A percentile compares a stretch with the other conserved stretches of the same genome.
These are phyloP conservation scores for Acrossocheilus wenchowensis DNA, from an alignment of 2,797 vertebrate genomes.

Conservation along the genomic window DNA sequence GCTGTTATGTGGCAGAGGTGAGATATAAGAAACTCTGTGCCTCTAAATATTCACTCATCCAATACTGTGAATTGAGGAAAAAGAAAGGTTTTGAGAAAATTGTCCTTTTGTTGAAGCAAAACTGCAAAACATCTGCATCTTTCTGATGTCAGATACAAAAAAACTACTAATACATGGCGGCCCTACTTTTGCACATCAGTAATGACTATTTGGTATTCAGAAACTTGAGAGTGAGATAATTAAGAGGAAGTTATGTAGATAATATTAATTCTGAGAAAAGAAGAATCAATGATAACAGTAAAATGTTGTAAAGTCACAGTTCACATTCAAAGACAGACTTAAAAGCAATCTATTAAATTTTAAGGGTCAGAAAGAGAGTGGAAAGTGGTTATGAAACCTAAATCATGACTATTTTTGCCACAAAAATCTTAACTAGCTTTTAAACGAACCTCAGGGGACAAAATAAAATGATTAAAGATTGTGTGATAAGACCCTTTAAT, in stretches of 20 bases:
- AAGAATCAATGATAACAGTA: not conserved
- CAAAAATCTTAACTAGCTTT: not conserved
- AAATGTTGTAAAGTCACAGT: not conserved
- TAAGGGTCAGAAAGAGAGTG: not conserved
- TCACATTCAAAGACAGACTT: not conserved
- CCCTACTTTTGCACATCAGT: not conserved
- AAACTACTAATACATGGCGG: not conserved
- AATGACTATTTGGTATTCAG: not conserved
- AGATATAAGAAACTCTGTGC: conserved; percentile 40
- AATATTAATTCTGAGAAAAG: not conserved
- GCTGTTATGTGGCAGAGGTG: conserved; percentile 90
- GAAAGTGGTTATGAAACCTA: not conserved
- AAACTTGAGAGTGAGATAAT: not conserved
- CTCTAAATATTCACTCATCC: not conserved
- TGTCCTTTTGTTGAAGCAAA: not conserved
- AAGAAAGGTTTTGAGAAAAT: not conserved
- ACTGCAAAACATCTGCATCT: not conserved
- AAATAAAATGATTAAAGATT: conserved; percentile 10
- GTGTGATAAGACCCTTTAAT: not conserved
- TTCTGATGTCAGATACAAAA: too few relatives aligned
- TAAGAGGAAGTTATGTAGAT: not conserved
- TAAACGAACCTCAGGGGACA: not conserved
- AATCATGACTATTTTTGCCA: not conserved
- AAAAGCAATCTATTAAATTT: not conserved
- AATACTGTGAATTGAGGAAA: not conserved